These are phyloP conservation scores for Heliconius aoede DNA, from an alignment of 2,888 invertebrate genomes.

Conservation along the genomic window DNA sequence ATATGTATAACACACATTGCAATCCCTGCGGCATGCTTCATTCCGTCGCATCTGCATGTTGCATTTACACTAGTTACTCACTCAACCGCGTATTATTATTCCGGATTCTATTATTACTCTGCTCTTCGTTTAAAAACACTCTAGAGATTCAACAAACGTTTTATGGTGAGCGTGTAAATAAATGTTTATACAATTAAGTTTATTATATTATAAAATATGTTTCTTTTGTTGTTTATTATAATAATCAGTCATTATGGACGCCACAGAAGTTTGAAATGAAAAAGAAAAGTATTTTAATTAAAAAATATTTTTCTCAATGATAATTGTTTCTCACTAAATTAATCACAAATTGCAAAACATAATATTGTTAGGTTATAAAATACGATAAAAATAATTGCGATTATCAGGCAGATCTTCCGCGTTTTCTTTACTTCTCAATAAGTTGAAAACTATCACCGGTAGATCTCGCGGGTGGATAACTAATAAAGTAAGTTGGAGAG, in stretches of 20 bases:
- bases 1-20: slow-evolving; percentile 46
- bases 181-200: slow-evolving; percentile 2
- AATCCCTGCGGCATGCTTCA: slow-evolving; percentile 55
- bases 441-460: slow-evolving; percentile 76
- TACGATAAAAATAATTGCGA: slow-evolving; percentile 45
- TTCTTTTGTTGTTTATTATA: background rate
- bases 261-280: too few species aligned
- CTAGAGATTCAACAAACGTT: slow-evolving; percentile 39
- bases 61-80: slow-evolving; percentile 57
- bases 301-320: background rate
- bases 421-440: slow-evolving; percentile 73
- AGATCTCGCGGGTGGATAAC: slow-evolving; percentile 75
- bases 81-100: slow-evolving; percentile 59
- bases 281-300: too few species aligned
- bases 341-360: background rate
- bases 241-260: background rate
- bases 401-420: slow-evolving; percentile 51
- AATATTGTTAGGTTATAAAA: too few species aligned
- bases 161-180: slow-evolving; percentile 18
- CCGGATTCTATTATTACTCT: slow-evolving; percentile 44
- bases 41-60: slow-evolving; percentile 66
- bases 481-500: slow-evolving; percentile 83
- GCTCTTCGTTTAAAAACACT: slow-evolving; percentile 49
- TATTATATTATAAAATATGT: too few species aligned
- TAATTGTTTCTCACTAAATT: too few species aligned